Base-by-base conservation (phyloP, 2,888 invertebrate species). In the Encarsia formosa region DNA sequence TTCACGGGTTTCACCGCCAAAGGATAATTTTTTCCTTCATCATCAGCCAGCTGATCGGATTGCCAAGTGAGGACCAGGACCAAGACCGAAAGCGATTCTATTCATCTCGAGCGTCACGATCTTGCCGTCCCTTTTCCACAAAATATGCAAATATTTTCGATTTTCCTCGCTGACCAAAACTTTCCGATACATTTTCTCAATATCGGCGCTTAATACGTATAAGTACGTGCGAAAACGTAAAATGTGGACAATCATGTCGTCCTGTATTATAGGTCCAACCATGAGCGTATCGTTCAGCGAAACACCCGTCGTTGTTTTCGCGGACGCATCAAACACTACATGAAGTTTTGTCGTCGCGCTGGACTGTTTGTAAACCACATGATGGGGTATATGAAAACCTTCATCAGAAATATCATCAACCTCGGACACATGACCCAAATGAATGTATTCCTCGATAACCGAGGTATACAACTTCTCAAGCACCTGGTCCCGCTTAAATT, bases 1-100 rank as follows among this genome's bases (percentile, higher is more conserved):
- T 24, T 46, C 5, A 54, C 18, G 16, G 48, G 32, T 18, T 26
- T 20, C 4, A 41, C 26, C 6, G 57, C 61, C 3, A 38, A 41
- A 2, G 53, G 50, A 37, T 45, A 53, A 1, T 45, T 9, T 11
- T 5, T 13, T 0, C 42, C 61, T 53, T 56, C 59, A 52, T 49
- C 26, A 57, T 34, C 5, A n/a, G n/a, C n/a, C n/a, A n/a, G n/a
- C n/a, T n/a, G 49, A 46, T 18, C 49, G 49, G 19, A 54, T 49
- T 1, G 52, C 54, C 16, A 53, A 43, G 34, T 29, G 47, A 1
- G 57, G 51, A 5, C 51, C 53, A 13, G 54, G 40, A 4, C 53
- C 34, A 1, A 57, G 35, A 23, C 58, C 55, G 29, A 57, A 57
- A 4, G 41, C 48, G 5, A 55, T 55, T 20, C 47, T 55, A 38